Conservation (phyloP, 2,888 invertebrate genomes). For the Mythimna albipuncta region DNA sequence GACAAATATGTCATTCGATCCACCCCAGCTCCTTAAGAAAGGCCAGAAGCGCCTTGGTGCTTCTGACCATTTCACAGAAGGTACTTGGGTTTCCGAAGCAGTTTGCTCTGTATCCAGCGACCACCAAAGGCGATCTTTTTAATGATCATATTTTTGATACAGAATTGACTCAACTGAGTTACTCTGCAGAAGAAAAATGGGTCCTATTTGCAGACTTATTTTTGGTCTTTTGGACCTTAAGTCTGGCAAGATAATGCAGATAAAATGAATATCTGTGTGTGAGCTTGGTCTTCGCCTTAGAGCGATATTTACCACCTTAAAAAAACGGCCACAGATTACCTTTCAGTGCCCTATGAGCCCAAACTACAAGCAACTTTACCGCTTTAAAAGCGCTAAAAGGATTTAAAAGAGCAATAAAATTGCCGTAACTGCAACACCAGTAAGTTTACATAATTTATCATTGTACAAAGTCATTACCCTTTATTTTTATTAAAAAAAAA, state of each 20-base stretch:
- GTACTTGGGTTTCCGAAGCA: too few species aligned
- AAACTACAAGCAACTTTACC: background rate
- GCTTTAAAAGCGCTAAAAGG: conserved; percentile 8
- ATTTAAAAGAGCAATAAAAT: conserved; percentile 21
- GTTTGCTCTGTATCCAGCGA: too few species aligned
- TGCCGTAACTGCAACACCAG: conserved; percentile 25
- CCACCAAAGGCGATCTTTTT: too few species aligned
- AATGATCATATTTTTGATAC: background rate
- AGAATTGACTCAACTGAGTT: too few species aligned
- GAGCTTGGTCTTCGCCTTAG: background rate
- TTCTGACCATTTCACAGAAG: too few species aligned
- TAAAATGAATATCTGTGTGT: background rate
- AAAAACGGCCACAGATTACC: background rate
- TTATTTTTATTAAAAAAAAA: conserved; percentile 42
- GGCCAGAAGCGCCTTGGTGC: too few species aligned
- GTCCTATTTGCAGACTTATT: too few species aligned
- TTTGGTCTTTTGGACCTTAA: background rate
- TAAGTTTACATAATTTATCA: conserved; percentile 52
- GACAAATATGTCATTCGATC: too few species aligned
- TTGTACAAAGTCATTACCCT: conserved; percentile 50
- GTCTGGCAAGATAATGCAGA: background rate
- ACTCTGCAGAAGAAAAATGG: background rate
- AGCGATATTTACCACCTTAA: too few species aligned
- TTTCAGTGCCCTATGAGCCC: background rate
- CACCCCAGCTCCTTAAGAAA: too few species aligned